A percentile compares a stretch with the other conserved stretches of the same genome.
These are phyloP conservation scores for Adela reaumurella DNA, from an alignment of 2,888 invertebrate genomes.

Conservation along the genomic window DNA sequence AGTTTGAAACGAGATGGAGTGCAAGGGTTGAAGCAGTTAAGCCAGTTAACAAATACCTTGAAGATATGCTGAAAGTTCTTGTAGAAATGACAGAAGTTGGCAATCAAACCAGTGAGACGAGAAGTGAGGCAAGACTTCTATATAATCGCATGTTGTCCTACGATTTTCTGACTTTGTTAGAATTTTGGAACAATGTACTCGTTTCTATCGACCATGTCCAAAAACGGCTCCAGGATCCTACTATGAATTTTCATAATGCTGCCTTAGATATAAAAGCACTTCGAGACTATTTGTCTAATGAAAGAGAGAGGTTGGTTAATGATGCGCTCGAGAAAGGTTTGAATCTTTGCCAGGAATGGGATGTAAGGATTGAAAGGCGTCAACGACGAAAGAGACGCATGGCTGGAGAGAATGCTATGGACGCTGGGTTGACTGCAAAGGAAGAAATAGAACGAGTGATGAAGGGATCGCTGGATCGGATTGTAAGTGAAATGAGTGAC, in stretches of 20 bases:
- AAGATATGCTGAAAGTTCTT: constrained; percentile 1
- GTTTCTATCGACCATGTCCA: constrained; percentile 1
- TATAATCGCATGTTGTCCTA: constrained; percentile 2
- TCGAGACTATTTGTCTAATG: constrained; percentile 1
- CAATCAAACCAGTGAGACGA: constrained; percentile 1
- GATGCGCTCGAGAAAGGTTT: constrained; percentile 1
- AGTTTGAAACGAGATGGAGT: constrained; percentile 1
- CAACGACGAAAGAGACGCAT: background rate
- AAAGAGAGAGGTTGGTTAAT: constrained; percentile 3
- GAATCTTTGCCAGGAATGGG: background rate
- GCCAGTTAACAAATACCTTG: constrained; percentile 3
- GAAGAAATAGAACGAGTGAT: constrained; percentile 2
- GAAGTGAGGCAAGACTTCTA: constrained; percentile 1
- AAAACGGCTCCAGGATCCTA: constrained; percentile 3
- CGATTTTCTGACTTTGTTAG: constrained; percentile 3
- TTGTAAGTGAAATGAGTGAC: constrained; percentile 1
- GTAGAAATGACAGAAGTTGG: constrained; percentile 1
- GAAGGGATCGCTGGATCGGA: constrained; percentile 1
- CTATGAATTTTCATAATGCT: constrained; percentile 2
- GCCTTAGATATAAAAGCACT: constrained; percentile 1
- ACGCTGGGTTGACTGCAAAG: constrained; percentile 2
- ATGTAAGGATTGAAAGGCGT: background rate
- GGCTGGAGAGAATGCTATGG: constrained; percentile 1
- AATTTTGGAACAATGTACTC: constrained; percentile 2
- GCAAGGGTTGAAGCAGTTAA: constrained; percentile 3